phyloP scores from a whole-genome alignment of 2,888 invertebrate genomes.

The Polia nebulosa region DNA sequence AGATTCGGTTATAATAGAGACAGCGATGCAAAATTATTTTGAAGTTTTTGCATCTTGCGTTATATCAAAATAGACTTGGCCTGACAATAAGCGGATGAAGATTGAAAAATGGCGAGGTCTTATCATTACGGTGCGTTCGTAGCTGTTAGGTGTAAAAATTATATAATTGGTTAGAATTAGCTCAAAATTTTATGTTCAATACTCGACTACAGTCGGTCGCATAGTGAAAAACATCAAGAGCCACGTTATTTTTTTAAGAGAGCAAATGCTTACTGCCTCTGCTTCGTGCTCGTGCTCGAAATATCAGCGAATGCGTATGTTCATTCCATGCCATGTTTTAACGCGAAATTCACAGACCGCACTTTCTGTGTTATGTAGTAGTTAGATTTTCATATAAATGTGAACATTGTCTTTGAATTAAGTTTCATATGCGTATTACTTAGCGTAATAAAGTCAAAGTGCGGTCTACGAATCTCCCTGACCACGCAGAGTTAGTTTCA shows the following conservation, averaged over 20 bases:
- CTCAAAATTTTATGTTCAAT: constrained; percentile 40
- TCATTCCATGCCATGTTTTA: background rate
- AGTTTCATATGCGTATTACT: background rate
- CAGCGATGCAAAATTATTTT: background rate
- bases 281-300: background rate
- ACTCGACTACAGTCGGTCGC: constrained; percentile 27
- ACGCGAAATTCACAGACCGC: background rate
- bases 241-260: background rate
- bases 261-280: background rate
- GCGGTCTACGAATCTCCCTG: background rate
- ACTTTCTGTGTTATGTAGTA: background rate
- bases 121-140: constrained; percentile 29
- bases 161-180: constrained; percentile 54
- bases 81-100: constrained; percentile 14
- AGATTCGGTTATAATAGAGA: background rate
- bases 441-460: background rate
- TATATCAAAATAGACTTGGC: constrained; percentile 11
- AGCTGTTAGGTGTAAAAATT: constrained; percentile 37
- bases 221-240: background rate
- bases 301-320: background rate
- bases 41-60: background rate
- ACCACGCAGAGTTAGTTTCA: background rate
- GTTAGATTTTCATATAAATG: background rate
- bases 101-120: background rate
- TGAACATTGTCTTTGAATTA: background rate